Evolutionary conservation across 92 coral and sea anemone species (phyloP).

Genomic region (Paragorgia papillata): DNA sequence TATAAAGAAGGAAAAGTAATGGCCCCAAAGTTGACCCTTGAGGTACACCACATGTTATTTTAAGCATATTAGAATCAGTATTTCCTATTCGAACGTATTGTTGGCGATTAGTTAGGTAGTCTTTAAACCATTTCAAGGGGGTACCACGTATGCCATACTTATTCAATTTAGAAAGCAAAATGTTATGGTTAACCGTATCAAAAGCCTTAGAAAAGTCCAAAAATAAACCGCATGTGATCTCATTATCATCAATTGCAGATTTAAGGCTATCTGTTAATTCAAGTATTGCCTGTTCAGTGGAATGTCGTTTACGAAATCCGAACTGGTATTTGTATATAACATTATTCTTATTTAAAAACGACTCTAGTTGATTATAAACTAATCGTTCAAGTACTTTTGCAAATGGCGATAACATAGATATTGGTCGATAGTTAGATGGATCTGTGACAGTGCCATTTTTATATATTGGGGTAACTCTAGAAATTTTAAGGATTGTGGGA

Average conservation of each 20-base stretch:
- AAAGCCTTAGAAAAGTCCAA: conserved; percentile 65
- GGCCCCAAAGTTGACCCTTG: too few relatives aligned
- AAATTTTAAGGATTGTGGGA: conserved; percentile 50
- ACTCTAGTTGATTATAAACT: conserved; percentile 44
- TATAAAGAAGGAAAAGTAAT: too few relatives aligned
- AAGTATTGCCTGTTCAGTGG: conserved; percentile 57
- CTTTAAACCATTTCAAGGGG: conserved; percentile 49
- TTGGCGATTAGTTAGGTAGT: too few relatives aligned
- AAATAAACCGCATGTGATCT: conserved; percentile 61
- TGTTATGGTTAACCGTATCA: conserved; percentile 62
- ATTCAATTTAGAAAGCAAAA: conserved; percentile 45
- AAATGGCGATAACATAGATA: conserved; percentile 50
- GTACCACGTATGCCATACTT: conserved; percentile 60
- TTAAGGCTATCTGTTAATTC: conserved; percentile 52
- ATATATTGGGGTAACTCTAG: conserved; percentile 18
- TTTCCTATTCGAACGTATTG: too few relatives aligned
- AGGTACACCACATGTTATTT: too few relatives aligned
- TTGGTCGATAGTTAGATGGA: conserved; percentile 39
- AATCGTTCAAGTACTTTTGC: conserved; percentile 54
- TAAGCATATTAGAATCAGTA: too few relatives aligned
- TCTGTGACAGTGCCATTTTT: too few relatives aligned
- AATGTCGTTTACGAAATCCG: conserved; percentile 60
- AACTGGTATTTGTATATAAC: conserved; percentile 54
- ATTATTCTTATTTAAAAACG: conserved; percentile 42
- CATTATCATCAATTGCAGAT: conserved; percentile 54